Evolutionary conservation across 30 jellyfish, hydroid and myxozoan genomes (phyloP).

Genomic region (Chrysaora quinquecirrha): DNA sequence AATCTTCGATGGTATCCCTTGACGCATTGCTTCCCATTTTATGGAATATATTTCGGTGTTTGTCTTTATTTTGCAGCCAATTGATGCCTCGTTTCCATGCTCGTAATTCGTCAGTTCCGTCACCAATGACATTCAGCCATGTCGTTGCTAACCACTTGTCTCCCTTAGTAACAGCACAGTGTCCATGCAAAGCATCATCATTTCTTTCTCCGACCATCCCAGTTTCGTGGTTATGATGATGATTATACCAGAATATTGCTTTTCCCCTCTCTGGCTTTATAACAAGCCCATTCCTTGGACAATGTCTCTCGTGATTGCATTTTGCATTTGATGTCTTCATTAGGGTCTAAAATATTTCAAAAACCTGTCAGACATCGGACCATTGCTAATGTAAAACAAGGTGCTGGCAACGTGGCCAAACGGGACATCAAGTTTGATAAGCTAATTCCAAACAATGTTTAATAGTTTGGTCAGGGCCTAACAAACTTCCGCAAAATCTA

Average conservation of each 20-base stretch:
- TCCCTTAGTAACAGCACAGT: conserved; percentile 42
- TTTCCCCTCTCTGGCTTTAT: conserved; percentile 93
- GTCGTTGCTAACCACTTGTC: conserved; percentile 89
- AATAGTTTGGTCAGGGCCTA: no score
- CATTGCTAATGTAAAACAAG: no score
- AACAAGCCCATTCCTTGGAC: conserved; percentile 75
- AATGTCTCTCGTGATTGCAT: conserved; percentile 68
- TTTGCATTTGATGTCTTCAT: conserved; percentile 56
- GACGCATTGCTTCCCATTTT: conserved; percentile 74
- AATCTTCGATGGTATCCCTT: conserved; percentile 51
- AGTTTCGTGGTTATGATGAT: conserved; percentile 69
- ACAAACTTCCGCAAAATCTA: no score
- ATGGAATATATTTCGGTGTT: conserved; percentile 40
- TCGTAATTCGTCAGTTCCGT: conserved; percentile 86
- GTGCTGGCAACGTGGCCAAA: no score
- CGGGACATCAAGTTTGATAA: no score
- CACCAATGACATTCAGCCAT: conserved; percentile 90
- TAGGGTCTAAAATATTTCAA: conserved; percentile 59
- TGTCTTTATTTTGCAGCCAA: conserved; percentile 61
- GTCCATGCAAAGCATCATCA: conserved; percentile 63
- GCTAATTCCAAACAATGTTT: no score
- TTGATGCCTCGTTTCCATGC: conserved; percentile 94
- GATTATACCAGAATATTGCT: conserved; percentile 96
- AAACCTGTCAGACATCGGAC: no score
- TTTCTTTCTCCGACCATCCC: conserved; percentile 93